phyloP scores from a whole-genome alignment of 2,797 vertebrate genomes.

The Tokudaia muenninki region DNA sequence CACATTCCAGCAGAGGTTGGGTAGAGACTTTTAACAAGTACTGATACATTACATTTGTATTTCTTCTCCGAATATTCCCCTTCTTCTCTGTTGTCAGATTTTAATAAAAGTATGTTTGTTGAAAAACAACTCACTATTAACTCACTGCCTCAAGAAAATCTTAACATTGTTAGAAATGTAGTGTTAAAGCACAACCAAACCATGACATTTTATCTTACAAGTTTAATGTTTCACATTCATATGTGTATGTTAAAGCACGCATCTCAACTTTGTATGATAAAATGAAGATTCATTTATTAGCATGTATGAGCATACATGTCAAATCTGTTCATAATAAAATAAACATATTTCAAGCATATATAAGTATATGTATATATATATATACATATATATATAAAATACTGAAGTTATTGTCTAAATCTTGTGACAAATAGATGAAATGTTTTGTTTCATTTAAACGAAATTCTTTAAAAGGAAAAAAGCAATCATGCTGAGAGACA shows the following conservation, averaged over 20 bases:
- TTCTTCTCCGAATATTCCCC: neutral
- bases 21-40: neutral
- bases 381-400: neutral
- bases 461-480: neutral
- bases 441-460: slow-evolving; percentile 24
- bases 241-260: neutral
- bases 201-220: neutral
- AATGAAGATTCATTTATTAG: neutral
- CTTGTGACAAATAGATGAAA: neutral
- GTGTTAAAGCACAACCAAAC: neutral
- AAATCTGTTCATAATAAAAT: neutral
- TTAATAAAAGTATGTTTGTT: slow-evolving; percentile 34
- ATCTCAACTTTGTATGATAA: neutral
- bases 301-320: neutral
- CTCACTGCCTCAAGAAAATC: neutral
- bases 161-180: slow-evolving; percentile 8
- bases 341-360: neutral
- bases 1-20: neutral
- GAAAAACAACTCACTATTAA: neutral
- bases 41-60: neutral
- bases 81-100: neutral
- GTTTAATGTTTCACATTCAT: neutral
- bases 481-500: neutral
- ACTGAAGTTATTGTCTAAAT: slow-evolving; percentile 47
- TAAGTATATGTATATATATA: too few species aligned